phyloP scores from a whole-genome alignment of 2,113 vertebrate species.

The Apteryx owenii region DNA sequence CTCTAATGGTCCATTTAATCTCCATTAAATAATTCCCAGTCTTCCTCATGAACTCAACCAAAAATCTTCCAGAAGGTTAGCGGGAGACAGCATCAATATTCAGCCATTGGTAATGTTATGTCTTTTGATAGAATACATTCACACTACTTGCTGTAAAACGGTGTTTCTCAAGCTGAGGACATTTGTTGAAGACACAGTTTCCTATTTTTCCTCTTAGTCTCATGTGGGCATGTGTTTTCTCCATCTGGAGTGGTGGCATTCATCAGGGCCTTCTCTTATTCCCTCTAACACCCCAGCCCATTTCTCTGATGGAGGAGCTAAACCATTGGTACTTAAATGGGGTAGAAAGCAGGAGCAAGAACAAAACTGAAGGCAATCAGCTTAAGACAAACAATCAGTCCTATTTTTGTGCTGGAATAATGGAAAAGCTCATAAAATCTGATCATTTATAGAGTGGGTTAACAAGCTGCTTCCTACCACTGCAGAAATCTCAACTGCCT shows the following conservation, averaged over 20 bases:
- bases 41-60: neutral
- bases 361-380: neutral
- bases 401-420: neutral
- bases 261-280: neutral
- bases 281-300: neutral
- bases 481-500: neutral
- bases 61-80: neutral
- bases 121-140: neutral
- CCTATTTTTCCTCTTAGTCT: neutral
- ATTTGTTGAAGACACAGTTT: neutral
- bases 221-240: neutral
- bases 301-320: neutral
- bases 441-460: neutral
- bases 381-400: neutral
- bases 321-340: neutral
- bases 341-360: neutral
- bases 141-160: neutral
- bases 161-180: neutral
- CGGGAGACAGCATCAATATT: neutral
- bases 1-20: neutral
- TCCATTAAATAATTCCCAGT: neutral
- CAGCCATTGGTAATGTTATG: neutral
- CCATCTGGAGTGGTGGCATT: neutral
- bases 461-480: neutral
- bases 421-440: neutral